phyloP scores from a whole-genome alignment of 1,140 invertebrate species.

The Drosophila lowei region DNA sequence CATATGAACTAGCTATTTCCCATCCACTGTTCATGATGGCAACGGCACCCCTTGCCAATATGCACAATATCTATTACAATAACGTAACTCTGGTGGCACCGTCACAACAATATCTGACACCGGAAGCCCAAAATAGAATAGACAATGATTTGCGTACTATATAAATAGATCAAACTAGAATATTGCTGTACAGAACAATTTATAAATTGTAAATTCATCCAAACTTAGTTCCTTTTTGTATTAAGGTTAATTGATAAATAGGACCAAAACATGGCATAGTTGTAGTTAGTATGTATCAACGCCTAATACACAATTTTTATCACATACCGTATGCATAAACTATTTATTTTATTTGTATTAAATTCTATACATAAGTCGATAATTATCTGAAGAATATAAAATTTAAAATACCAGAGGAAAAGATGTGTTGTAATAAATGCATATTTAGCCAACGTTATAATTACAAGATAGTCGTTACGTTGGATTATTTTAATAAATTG shows the following conservation, averaged over 20 bases:
- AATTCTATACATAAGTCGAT: slow-evolving; percentile 33
- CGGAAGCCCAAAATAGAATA: slow-evolving; percentile 71
- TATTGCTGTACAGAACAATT: slow-evolving; percentile 30
- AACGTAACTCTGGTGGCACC: slow-evolving; percentile 65
- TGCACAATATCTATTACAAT: slow-evolving; percentile 66
- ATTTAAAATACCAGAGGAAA: slow-evolving; percentile 30
- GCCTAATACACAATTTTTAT: slow-evolving; percentile 43
- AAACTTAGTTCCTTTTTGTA: slow-evolving; percentile 70
- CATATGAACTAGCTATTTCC: slow-evolving; percentile 68
- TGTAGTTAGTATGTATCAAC: slow-evolving; percentile 49
- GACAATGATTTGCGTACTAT: slow-evolving; percentile 74
- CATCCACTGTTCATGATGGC: slow-evolving; percentile 74
- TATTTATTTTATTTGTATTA: slow-evolving; percentile 56
- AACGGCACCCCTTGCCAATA: slow-evolving; percentile 64
- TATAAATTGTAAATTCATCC: slow-evolving; percentile 50
- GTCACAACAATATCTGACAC: slow-evolving; percentile 58
- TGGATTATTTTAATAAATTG: too few relatives aligned
- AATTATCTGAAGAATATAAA: slow-evolving; percentile 49
- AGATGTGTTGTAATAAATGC: not conserved
- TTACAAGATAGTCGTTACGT: too few relatives aligned
- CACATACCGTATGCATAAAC: slow-evolving; percentile 43
- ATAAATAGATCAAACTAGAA: slow-evolving; percentile 27
- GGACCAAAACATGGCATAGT: slow-evolving; percentile 40
- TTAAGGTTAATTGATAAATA: slow-evolving; percentile 57
- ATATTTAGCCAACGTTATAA: too few relatives aligned